phyloP scores from a whole-genome alignment of 2,888 invertebrate species.

The Erpobdella octoculata region DNA sequence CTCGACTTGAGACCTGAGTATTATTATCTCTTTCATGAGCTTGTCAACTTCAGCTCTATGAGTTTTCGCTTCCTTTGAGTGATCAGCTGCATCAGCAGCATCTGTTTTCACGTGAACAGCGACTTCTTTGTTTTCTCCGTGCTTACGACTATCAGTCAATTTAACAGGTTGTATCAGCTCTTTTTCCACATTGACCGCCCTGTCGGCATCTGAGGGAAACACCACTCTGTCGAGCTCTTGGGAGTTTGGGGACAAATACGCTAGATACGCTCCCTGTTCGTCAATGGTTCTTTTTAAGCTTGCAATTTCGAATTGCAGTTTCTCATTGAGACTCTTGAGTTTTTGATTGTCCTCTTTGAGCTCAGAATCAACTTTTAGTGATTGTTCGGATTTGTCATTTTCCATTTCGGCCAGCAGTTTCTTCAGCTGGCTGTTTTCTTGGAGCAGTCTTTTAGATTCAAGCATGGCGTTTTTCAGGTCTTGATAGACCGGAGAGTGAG shows the following conservation, averaged over 20 bases:
- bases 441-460: not conserved
- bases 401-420: slow-evolving; percentile 8
- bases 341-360: slow-evolving; percentile 13
- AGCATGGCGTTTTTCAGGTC: slow-evolving; percentile 7
- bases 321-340: slow-evolving; percentile 16
- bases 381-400: not conserved
- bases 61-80: not conserved
- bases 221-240: not conserved
- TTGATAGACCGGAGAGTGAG: not conserved
- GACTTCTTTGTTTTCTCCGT: not conserved
- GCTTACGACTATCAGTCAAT: not conserved
- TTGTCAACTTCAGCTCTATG: slow-evolving; percentile 16
- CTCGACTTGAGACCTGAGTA: slow-evolving; percentile 21
- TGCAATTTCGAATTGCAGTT: slow-evolving; percentile 6
- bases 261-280: slow-evolving; percentile 30
- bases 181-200: not conserved
- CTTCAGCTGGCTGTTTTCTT: slow-evolving; percentile 26
- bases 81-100: not conserved
- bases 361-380: not conserved
- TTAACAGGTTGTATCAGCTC: not conserved
- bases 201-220: not conserved
- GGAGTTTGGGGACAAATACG: slow-evolving; percentile 11
- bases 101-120: not conserved
- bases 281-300: slow-evolving; percentile 29
- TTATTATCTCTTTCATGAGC: slow-evolving; percentile 7